Conservation (phyloP, 2,888 invertebrate genomes). For the Lochmaea crataegi region DNA sequence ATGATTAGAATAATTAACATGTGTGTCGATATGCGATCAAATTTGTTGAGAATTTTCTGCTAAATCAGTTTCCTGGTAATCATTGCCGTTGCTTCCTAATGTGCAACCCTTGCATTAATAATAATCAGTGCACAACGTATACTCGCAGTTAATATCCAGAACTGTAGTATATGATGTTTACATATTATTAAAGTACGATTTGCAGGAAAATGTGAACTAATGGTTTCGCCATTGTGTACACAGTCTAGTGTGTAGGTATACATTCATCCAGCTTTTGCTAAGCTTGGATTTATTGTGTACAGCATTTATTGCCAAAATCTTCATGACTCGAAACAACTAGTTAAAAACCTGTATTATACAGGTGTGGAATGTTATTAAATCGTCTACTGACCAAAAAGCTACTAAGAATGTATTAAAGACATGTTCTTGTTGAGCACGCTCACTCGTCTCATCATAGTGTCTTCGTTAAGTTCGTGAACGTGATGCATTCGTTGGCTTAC, state of each 20-base stretch:
- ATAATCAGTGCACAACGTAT: slow-evolving; percentile 19
- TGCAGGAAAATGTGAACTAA: slow-evolving; percentile 32
- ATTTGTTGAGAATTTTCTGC: not conserved
- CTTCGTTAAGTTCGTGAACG: too few species aligned
- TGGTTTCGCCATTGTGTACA: slow-evolving; percentile 14
- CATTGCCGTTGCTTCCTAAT: not conserved
- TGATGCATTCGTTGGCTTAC: too few species aligned
- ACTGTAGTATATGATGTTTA: slow-evolving; percentile 30
- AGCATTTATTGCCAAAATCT: not conserved
- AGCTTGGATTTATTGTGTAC: not conserved
- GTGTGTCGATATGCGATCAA: not conserved
- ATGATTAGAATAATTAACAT: too few species aligned
- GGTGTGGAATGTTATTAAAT: not conserved
- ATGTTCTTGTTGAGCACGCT: too few species aligned
- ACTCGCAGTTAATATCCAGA: slow-evolving; percentile 17
- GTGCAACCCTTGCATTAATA: slow-evolving; percentile 30
- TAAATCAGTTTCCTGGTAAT: not conserved
- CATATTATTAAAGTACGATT: slow-evolving; percentile 33
- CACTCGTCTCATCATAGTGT: too few species aligned
- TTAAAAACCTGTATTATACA: not conserved
- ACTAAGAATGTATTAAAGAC: too few species aligned
- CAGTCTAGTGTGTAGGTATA: not conserved
- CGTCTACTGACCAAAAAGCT: too few species aligned
- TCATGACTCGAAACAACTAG: not conserved
- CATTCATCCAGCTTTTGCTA: slow-evolving; percentile 5